Base-by-base conservation (phyloP, 2,888 invertebrate genomes). In the Eristalis intricaria region DNA sequence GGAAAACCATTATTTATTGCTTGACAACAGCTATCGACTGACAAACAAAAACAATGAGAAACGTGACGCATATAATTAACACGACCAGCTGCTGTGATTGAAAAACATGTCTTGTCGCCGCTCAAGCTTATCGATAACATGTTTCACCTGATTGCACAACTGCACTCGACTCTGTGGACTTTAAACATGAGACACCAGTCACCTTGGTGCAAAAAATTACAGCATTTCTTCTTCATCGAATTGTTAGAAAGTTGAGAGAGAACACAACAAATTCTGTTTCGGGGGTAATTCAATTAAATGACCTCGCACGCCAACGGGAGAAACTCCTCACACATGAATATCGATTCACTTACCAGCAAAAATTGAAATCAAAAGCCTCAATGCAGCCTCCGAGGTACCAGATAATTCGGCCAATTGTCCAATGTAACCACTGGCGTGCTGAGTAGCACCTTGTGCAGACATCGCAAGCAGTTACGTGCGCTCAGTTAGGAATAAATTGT, bases 331-430 rank as follows among this genome's bases (percentile, higher is more conserved):
- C 11, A 35, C 4, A 35, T 10, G 5, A 32, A 1, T 1, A 15
- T 4, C n/a, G 3, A 50, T 15, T 43, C 93, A 93, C 90, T 95
- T 94, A 93, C 95, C 95, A 90, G 95, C 92, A 22, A 96, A 87
- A 83, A 96, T 94, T 0, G 96, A 95, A 43, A 95, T 90, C 0
- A 96, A 90, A 13, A 96, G 93, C 10, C 95, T 94, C 1, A 96
- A 88, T 0, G 96, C 96, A 15, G 95, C 95, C 84, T 95, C 95
- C 0, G 95, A 94, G 0, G 95, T 94, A 0, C 95, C 95, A 66
- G 95, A 91, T 0, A 92, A 58, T 32, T 90, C 89, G 0, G 95
- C 94, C 4, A 95, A 75, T 35, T 75, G 86, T 13, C 83, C 75
- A 58, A 91, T 75, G 0, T 89, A 61, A 29, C 77, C 50, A 22